Conservation (phyloP, 2,888 invertebrate genomes). For the Yponomeuta sedellus region DNA sequence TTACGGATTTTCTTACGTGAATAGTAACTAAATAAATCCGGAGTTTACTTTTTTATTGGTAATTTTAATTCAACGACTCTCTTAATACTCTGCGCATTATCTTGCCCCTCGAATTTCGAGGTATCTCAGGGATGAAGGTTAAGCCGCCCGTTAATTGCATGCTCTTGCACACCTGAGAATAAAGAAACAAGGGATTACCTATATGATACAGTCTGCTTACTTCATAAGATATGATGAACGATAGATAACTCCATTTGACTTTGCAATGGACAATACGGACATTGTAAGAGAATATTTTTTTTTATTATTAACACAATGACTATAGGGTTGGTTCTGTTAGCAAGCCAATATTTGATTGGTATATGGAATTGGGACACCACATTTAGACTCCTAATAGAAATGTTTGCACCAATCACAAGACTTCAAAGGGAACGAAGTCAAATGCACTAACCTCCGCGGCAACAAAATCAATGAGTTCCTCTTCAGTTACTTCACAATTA, state of each 20-base stretch:
- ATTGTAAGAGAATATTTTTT: no score
- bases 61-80: no score
- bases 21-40: not conserved
- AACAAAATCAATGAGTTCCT: conserved; percentile 75
- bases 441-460: conserved; percentile 39
- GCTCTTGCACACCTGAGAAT: conserved; percentile 65
- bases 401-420: no score
- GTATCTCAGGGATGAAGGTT: conserved; percentile 79
- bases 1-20: no score
- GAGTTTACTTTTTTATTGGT: not conserved
- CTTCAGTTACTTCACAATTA: conserved; percentile 63
- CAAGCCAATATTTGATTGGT: not conserved
- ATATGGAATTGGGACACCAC: not conserved
- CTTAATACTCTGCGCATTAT: conserved; percentile 74
- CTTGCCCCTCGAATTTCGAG: conserved; percentile 82
- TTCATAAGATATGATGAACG: no score
- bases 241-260: no score
- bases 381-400: no score
- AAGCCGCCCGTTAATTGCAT: conserved; percentile 83
- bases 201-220: no score
- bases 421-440: not conserved
- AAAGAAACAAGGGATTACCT: conserved; percentile 11
- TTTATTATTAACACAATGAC: no score
- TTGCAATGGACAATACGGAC: no score
- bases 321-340: no score